Evolutionary conservation across 2,113 vertebrate genomes (phyloP), one percentile per base, ranked within the genome.

Genomic region (Solea solea): DNA sequence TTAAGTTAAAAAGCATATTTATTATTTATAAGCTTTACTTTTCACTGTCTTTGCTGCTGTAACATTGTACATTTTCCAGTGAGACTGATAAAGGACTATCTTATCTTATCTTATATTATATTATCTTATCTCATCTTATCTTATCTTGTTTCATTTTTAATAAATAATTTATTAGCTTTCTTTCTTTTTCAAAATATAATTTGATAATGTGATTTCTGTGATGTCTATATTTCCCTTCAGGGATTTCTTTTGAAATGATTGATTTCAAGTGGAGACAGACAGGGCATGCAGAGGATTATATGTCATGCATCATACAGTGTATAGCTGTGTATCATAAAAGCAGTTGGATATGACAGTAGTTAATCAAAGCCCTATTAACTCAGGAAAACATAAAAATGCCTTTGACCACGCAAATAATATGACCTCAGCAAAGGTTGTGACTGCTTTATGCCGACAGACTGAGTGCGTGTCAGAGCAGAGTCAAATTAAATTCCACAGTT

Each of bases 401-500:
- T 65, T 41, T 46, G 41, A 62, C 60, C 27, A 56, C 58, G 57
- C 48, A 68, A 75, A 80, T 48, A 8, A 34, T 8, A 44, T 50
- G 50, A 72, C 58, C 61, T 61, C 50, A 16, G 46, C 15, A 41
- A 15, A 11, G 42, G 14, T 58, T 8, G 16, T 44, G 55, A 73
- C 80, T 55, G 53, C 52, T 44, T 57, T 61, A 27, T 72, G 69
- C 80, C 69, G 69, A 58, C 71, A 63, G 63, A 11, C 12, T 15
- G 50, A 78, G 76, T 54, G 42, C 21, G 57, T 76, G 79, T 87
- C 72, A 64, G 39, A 61, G 9, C 39, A 45, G 59, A 45, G 70
- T 85, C 68, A 58, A 55, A 71, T 71, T 54, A 70, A 77, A 87
- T 81, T 68, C 72, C 41, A 50, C 49, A 60, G 21, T 55, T 80